phyloP scores from a whole-genome alignment of 1,140 invertebrate species.

The Pogonomyrmex californicus region DNA sequence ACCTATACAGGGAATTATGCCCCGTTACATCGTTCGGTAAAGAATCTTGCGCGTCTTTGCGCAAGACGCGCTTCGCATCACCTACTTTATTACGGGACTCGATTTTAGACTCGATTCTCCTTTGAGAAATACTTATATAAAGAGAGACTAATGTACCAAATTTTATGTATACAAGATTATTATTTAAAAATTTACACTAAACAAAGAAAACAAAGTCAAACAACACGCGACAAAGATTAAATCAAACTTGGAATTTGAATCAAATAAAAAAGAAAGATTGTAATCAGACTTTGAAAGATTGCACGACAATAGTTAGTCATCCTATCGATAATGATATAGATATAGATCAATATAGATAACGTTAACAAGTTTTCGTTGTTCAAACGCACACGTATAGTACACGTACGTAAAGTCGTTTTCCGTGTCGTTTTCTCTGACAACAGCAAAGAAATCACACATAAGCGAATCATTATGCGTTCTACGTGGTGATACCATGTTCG shows the following conservation, averaged over 20 bases:
- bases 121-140: background rate
- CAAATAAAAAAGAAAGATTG: background rate
- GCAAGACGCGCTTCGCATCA: background rate
- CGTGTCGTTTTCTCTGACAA: background rate
- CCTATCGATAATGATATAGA: background rate
- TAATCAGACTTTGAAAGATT: background rate
- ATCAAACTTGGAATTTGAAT: background rate
- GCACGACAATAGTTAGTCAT: background rate
- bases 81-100: background rate
- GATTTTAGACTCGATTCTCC: background rate
- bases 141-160: background rate
- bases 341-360: constrained; percentile 8
- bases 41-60: constrained; percentile 20
- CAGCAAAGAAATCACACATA: background rate
- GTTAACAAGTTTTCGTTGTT: constrained; percentile 18
- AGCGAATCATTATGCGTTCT: background rate
- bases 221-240: too few relatives aligned
- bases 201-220: background rate
- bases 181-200: background rate
- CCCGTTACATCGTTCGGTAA: constrained; percentile 39
- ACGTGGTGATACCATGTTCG: constrained; percentile 13
- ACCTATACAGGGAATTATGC: constrained; percentile 4
- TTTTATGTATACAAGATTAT: background rate
- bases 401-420: background rate
- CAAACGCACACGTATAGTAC: background rate